A percentile compares a stretch with the other conserved stretches of the same genome.
Conservation (phyloP, 2,113 vertebrate species). For the Tretioscincus oriximinensis region DNA sequence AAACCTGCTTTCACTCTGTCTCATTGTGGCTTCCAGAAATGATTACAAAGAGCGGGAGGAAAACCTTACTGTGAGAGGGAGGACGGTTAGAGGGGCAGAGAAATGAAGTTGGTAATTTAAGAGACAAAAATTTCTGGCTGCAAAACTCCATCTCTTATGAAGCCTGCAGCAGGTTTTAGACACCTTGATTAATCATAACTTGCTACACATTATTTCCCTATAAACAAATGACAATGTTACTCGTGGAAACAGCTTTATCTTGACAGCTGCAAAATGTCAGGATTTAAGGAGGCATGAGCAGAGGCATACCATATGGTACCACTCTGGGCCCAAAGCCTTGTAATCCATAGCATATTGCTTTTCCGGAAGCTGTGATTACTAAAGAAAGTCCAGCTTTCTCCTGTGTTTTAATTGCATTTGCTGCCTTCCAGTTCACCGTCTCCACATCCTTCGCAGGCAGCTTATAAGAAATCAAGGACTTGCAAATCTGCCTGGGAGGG, state of each 20-base stretch:
- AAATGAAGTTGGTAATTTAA: conserved; percentile 41
- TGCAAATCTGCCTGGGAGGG: neutral
- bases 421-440: conserved; percentile 34
- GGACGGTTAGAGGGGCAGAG: neutral
- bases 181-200: conserved; percentile 82
- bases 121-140: conserved; percentile 59
- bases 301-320: conserved; percentile 75
- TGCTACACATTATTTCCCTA: conserved; percentile 75
- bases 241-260: conserved; percentile 79
- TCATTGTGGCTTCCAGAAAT: neutral
- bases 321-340: conserved; percentile 67
- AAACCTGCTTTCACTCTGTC: too few species aligned
- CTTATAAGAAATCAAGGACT: conserved; percentile 31
- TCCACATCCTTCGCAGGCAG: conserved; percentile 32
- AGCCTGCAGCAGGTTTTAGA: conserved; percentile 67
- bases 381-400: conserved; percentile 45
- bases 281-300: conserved; percentile 74
- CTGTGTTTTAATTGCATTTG: conserved; percentile 34
- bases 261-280: conserved; percentile 81
- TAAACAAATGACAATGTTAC: conserved; percentile 80
- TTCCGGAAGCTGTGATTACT: conserved; percentile 57
- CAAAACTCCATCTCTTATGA: conserved; percentile 50
- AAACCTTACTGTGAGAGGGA: neutral
- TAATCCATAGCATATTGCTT: conserved; percentile 70
- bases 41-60: neutral